Base-by-base conservation (phyloP, 2,113 vertebrate genomes). In the Castor canadensis region DNA sequence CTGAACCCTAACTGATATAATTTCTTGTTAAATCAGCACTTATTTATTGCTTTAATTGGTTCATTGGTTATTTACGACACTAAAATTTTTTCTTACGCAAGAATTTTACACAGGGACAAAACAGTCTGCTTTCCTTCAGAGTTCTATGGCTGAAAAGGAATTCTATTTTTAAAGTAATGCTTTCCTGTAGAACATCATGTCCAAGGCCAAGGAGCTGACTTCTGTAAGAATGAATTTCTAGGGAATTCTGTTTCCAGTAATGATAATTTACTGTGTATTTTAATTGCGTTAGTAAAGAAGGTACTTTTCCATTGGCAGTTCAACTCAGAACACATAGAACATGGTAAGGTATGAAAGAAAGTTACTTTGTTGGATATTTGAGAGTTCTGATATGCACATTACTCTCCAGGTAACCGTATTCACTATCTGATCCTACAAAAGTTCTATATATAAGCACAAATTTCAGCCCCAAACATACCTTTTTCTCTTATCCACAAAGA, bases 241-340 rank as follows among this genome's bases (percentile, higher is more conserved):
- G n/a, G 16, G 35, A 94, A 47, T 71, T 43, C 54, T 26, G 82
- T 93, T 89, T 84, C 45, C 32, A 12, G 56, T 69, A 77, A 72
- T 71, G 35, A 30, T 83, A 58, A 24, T 60, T n/a, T 86, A 26
- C 20, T 62, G 49, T 64, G 17, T 86, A 86, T 82, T 92, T 95
- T 92, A 83, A 92, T 94, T 89, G 52, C 15, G 77, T 95, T 69
- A 73, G 43, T 91, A 64, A 93, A 80, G 24, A 89, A 87, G 22
- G 11, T 56, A 19, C 66, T 52, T 89, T 91, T 95, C 75, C 49
- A 91, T 5, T 62, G 49, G 38, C 22, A 88, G 26, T 6, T 71
- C 86, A 81, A 56, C 62, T 92, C 24, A 67, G 24, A 92, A 77
- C 56, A 93, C 35, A 80, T 2, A 87, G 60, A 20, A n/a, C 69